Evolutionary conservation across 2,888 invertebrate species (phyloP), one percentile per base, ranked within the genome.

Genomic region (Melipona beecheii): DNA sequence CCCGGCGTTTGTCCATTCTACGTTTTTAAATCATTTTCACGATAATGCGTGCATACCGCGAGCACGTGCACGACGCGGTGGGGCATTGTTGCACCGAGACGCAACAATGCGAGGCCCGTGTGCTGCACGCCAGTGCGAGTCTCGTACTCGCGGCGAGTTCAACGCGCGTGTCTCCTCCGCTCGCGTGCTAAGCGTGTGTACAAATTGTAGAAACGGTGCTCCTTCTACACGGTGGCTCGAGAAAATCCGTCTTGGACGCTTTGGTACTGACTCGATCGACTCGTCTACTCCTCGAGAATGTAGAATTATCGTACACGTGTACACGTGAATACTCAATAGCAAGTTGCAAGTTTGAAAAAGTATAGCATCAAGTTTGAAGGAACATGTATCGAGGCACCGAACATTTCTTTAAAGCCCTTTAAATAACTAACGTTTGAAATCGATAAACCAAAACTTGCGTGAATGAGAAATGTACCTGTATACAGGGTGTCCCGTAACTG

Each of bases 21-120:
- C 75, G 89, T 92, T 91, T 92, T 92, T 88, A 86, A 91, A 89
- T 87, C 88, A 91, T 91, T 92, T 92, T 93, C 90, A 92, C 91
- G 91, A 85, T 91, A 92, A 92, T 91, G 84, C 85, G 52, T 31
- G 77, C 83, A 83, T 86, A 78, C 66, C 79, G 71, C 75, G 73
- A 66, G 78, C 83, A 80, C 82, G 84, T 78, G 85, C 78, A 88
- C 79, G 72, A 58, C 36, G 36, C 36, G 36, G 36, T 9, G 36
- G 75, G 36, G 62, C 27, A 4, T 50, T 43, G 80, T 77, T 79
- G 84, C 75, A 49, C 15, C 78, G 72, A 58, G 77, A 77, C 43
- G 64, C 73, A 75, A 84, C 78, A 81, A 81, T 86, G 80, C 80
- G 58, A 27, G 27, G 69, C 9, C 36, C 19, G 75, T 58, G 70